Percentiles rank a stretch among this genome's conserved stretches.
Evolutionary conservation across 2,888 invertebrate species (phyloP).

Genomic region (Apamea epomidion): DNA sequence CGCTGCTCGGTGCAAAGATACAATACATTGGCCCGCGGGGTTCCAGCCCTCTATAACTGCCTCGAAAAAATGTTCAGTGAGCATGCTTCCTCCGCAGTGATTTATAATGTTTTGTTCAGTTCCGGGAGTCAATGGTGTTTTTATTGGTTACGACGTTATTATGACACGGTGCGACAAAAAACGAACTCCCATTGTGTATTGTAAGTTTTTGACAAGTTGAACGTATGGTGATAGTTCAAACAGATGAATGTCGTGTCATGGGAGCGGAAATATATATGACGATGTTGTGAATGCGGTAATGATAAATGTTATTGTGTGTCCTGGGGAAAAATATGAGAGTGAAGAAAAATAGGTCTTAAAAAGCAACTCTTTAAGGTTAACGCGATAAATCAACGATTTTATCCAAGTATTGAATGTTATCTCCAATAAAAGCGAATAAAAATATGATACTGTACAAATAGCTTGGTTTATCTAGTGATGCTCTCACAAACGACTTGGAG

Average conservation of each 20-base stretch:
- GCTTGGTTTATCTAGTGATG: constrained; percentile 39
- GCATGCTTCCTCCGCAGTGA: constrained; percentile 72
- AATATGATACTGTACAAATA: constrained; percentile 60
- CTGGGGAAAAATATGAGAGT: not conserved
- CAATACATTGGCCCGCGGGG: constrained; percentile 64
- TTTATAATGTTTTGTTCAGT: constrained; percentile 82
- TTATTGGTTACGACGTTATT: constrained; percentile 80
- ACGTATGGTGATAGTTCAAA: constrained; percentile 49
- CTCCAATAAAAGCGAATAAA: constrained; percentile 52
- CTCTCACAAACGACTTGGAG: constrained; percentile 32
- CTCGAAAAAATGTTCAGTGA: constrained; percentile 66
- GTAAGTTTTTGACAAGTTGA: constrained; percentile 63
- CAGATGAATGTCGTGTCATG: constrained; percentile 37
- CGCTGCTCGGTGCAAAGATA: constrained; percentile 36
- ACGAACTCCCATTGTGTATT: constrained; percentile 69
- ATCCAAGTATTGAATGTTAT: constrained; percentile 37
- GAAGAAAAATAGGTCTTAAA: not conserved
- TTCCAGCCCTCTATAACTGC: constrained; percentile 64
- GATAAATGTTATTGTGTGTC: constrained; percentile 17
- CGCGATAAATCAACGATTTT: constrained; percentile 23
- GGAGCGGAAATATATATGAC: constrained; percentile 44
- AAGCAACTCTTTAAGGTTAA: constrained; percentile 1
- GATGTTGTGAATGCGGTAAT: constrained; percentile 14
- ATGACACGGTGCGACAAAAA: constrained; percentile 74
- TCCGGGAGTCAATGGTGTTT: constrained; percentile 84